Conservation (phyloP, 1,140 invertebrate species). For the Psix sp. region DNA sequence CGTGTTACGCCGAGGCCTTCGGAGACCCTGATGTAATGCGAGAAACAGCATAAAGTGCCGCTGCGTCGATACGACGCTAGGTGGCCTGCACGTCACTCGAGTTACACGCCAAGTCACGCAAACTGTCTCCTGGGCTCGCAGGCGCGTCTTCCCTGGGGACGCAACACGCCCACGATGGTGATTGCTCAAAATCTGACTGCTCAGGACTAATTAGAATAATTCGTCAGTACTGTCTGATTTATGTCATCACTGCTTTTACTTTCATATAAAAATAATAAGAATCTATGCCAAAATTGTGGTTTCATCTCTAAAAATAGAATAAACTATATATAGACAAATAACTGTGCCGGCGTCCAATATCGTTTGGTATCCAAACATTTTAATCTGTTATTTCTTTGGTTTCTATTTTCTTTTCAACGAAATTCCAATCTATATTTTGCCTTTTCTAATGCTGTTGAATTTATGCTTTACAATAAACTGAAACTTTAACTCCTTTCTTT, state of each 20-base stretch:
- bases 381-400: too few species aligned
- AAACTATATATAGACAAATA: too few species aligned
- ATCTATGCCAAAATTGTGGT: too few species aligned
- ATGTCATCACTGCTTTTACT: slow-evolving; percentile 22
- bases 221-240: slow-evolving; percentile 54
- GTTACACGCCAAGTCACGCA: slow-evolving; percentile 67
- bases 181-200: slow-evolving; percentile 76
- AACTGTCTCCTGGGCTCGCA: slow-evolving; percentile 69
- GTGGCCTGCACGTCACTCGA: slow-evolving; percentile 33
- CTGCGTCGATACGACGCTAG: slow-evolving; percentile 15
- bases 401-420: too few species aligned
- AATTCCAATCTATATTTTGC: too few species aligned
- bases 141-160: slow-evolving; percentile 70
- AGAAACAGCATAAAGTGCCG: slow-evolving; percentile 62
- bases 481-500: too few species aligned
- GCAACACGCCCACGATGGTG: slow-evolving; percentile 66
- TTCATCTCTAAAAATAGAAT: too few species aligned
- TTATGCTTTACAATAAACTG: too few species aligned
- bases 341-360: too few species aligned
- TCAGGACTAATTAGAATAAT: slow-evolving; percentile 65
- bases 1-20: slow-evolving; percentile 60
- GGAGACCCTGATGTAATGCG: slow-evolving; percentile 65
- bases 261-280: neutral
- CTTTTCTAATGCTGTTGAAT: too few species aligned
- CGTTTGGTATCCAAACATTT: too few species aligned